Evolutionary conservation across 1,140 invertebrate genomes (phyloP).

Genomic region (Eupeodes corollae): DNA sequence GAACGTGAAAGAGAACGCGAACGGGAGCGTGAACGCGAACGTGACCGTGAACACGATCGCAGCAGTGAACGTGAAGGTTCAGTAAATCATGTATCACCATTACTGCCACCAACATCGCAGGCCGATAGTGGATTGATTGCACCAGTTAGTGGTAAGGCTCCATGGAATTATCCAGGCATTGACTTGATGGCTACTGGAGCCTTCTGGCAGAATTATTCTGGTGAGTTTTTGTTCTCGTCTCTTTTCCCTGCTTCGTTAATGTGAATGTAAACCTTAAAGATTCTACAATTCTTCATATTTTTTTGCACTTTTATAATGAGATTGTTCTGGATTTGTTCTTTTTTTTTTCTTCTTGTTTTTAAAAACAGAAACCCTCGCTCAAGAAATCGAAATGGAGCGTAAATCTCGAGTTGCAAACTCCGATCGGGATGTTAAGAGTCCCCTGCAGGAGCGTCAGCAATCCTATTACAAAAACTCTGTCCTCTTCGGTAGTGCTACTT

Average conservation of each 20-base stretch:
- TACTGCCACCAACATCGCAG: conserved; percentile 34
- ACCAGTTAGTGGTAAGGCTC: conserved; percentile 25
- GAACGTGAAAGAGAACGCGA: conserved; percentile 21
- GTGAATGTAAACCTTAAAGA: neutral
- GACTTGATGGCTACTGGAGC: conserved; percentile 64
- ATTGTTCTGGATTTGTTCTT: too few species aligned
- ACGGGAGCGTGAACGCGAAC: conserved; percentile 13
- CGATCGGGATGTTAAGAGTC: conserved; percentile 73
- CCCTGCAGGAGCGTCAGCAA: conserved; percentile 59
- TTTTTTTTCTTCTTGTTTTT: conserved; percentile 10
- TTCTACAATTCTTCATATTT: neutral
- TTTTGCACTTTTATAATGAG: too few species aligned
- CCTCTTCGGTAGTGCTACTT: conserved; percentile 72
- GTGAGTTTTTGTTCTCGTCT: too few species aligned
- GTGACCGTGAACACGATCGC: neutral
- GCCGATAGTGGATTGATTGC: conserved; percentile 10
- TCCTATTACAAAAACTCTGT: conserved; percentile 73
- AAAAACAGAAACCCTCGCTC: conserved; percentile 61
- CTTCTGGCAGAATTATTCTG: conserved; percentile 82
- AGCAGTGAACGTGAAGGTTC: conserved; percentile 5
- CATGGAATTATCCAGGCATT: conserved; percentile 63
- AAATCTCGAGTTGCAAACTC: conserved; percentile 65
- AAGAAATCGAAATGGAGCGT: conserved; percentile 74
- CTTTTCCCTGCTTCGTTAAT: neutral
- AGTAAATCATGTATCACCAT: conserved; percentile 18